These are phyloP conservation scores for Sphaeridia pumilis DNA, from an alignment of 2,888 invertebrate genomes.

Conservation along the genomic window DNA sequence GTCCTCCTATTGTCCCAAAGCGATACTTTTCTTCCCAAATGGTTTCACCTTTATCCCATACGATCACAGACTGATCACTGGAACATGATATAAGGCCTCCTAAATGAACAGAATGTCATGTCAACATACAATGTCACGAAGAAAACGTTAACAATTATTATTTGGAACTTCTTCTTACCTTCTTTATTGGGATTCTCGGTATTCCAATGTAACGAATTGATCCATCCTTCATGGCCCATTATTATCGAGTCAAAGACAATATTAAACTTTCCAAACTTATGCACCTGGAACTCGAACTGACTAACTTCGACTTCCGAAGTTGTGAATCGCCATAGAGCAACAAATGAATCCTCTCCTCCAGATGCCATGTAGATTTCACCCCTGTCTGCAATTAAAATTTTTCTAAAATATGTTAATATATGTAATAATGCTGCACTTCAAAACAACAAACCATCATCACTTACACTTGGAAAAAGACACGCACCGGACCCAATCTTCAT, in stretches of 20 bases:
- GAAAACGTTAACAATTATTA: too few species aligned
- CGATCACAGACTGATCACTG: slow-evolving; percentile 79
- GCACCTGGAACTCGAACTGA: slow-evolving; percentile 33
- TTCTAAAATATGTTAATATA: neutral
- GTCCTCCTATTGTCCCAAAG: slow-evolving; percentile 87
- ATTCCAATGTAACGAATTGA: slow-evolving; percentile 31
- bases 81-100: slow-evolving; percentile 65
- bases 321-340: slow-evolving; percentile 32
- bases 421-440: neutral
- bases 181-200: slow-evolving; percentile 12
- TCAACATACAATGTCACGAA: too few species aligned
- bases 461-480: slow-evolving; percentile 27
- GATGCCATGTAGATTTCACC: slow-evolving; percentile 23
- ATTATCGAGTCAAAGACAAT: slow-evolving; percentile 35
- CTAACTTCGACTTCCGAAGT: slow-evolving; percentile 13
- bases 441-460: neutral
- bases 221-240: slow-evolving; percentile 36
- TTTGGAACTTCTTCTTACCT: neutral
- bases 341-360: slow-evolving; percentile 33
- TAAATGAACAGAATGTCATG: slow-evolving; percentile 3
- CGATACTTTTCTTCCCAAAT: slow-evolving; percentile 74
- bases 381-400: slow-evolving; percentile 6
- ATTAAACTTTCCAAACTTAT: slow-evolving; percentile 21
- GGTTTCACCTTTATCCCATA: slow-evolving; percentile 63
- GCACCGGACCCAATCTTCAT: slow-evolving; percentile 36